phyloP scores from a whole-genome alignment of 1,140 invertebrate species.

The Callitettix versicolor region DNA sequence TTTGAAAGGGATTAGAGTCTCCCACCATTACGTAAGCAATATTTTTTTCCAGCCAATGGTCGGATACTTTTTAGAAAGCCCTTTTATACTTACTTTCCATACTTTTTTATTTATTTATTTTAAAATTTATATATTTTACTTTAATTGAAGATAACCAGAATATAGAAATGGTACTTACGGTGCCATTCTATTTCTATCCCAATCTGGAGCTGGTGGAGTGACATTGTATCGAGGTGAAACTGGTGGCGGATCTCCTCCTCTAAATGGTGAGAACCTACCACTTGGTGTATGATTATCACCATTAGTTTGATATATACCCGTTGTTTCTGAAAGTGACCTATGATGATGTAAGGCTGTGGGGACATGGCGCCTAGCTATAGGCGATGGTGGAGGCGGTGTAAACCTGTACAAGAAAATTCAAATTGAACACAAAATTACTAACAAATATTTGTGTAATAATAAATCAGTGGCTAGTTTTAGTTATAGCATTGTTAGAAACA shows the following conservation, averaged over 20 bases:
- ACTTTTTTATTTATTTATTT: no score
- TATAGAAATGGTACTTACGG: neutral
- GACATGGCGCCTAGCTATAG: neutral
- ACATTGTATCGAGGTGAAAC: conserved; percentile 5
- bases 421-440: no score
- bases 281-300: conserved; percentile 4
- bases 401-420: conserved; percentile 21
- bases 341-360: conserved; percentile 3
- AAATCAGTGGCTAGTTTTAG: no score
- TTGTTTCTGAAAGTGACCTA: conserved; percentile 4
- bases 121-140: no score
- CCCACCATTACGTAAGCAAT: no score
- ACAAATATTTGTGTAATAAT: no score
- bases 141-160: no score
- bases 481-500: no score
- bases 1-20: no score
- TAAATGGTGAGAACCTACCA: conserved; percentile 13
- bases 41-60: no score
- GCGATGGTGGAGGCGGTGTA: conserved; percentile 22
- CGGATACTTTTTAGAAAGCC: no score
- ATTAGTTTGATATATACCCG: conserved; percentile 3
- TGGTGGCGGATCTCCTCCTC: conserved; percentile 10
- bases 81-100: no score
- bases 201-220: conserved; percentile 1
- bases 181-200: conserved; percentile 10